Percentiles rank a stretch among this genome's conserved stretches.
These are phyloP conservation scores for Vireo griseus DNA, from an alignment of 2,797 vertebrate species.

Conservation along the genomic window DNA sequence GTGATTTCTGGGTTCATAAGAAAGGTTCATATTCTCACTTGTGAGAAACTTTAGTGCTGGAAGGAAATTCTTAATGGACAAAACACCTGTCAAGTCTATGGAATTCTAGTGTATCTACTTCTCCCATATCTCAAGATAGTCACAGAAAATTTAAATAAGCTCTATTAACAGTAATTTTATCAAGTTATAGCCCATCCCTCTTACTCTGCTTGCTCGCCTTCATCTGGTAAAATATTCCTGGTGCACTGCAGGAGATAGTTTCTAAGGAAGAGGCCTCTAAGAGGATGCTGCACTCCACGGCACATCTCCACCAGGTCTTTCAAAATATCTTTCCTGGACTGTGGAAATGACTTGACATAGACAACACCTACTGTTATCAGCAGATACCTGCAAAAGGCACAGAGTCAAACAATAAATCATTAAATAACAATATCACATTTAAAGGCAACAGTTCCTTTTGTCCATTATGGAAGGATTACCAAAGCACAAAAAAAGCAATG, in stretches of 20 bases:
- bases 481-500: not conserved
- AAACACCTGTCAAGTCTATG: not conserved
- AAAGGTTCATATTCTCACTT: not conserved
- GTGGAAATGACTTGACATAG: slow-evolving; percentile 96
- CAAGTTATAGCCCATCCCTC: slow-evolving; percentile 27
- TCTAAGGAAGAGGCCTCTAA: slow-evolving; percentile 93
- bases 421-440: not conserved
- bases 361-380: slow-evolving; percentile 98
- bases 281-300: slow-evolving; percentile 95
- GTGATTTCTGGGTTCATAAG: not conserved
- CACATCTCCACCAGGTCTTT: slow-evolving; percentile 99
- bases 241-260: slow-evolving; percentile 98
- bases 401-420: not conserved
- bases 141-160: not conserved
- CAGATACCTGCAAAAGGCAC: slow-evolving; percentile 82
- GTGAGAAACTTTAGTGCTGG: not conserved
- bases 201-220: slow-evolving; percentile 91
- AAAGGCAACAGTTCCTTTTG: not conserved
- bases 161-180: not conserved
- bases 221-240: slow-evolving; percentile 95
- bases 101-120: not conserved
- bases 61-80: not conserved
- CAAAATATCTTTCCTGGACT: slow-evolving; percentile 96
- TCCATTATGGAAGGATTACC: not conserved
- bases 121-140: not conserved